Conservation (phyloP, 2,113 vertebrate genomes). For the Oryzias celebensis region DNA sequence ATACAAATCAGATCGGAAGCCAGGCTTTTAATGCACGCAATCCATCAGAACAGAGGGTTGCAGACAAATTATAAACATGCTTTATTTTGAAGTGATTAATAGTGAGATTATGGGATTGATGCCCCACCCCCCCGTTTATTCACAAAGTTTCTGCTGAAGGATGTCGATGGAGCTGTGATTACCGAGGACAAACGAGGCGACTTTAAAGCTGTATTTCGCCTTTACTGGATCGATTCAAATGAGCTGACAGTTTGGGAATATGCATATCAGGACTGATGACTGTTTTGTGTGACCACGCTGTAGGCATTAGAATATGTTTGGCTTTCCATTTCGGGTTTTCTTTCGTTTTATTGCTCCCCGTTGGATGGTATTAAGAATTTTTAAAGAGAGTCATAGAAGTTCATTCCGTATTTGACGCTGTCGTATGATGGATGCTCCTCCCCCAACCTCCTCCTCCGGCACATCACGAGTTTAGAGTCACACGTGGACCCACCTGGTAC, state of each 20-base stretch:
- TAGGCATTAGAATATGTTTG: conserved; percentile 42
- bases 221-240: conserved; percentile 39
- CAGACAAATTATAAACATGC: conserved; percentile 73
- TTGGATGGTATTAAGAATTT: conserved; percentile 37
- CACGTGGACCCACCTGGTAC: conserved; percentile 25
- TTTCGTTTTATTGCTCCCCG: conserved; percentile 49
- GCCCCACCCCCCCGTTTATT: conserved; percentile 33
- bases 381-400: conserved; percentile 16
- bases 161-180: conserved; percentile 11
- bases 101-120: conserved; percentile 70
- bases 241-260: conserved; percentile 35
- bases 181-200: not conserved
- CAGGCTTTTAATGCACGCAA: conserved; percentile 67
- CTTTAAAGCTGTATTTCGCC: conserved; percentile 36
- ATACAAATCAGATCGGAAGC: conserved; percentile 76
- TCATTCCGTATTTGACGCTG: not conserved
- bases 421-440: not conserved
- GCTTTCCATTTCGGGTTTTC: conserved; percentile 50
- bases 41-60: conserved; percentile 71
- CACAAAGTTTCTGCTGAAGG: conserved; percentile 16
- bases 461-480: too few species aligned
- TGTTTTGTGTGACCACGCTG: conserved; percentile 17
- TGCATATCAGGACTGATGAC: conserved; percentile 14
- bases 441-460: too few species aligned
- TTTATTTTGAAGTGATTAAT: conserved; percentile 70